Conservation (phyloP, 1,140 invertebrate genomes). For the Cydia strobilella region DNA sequence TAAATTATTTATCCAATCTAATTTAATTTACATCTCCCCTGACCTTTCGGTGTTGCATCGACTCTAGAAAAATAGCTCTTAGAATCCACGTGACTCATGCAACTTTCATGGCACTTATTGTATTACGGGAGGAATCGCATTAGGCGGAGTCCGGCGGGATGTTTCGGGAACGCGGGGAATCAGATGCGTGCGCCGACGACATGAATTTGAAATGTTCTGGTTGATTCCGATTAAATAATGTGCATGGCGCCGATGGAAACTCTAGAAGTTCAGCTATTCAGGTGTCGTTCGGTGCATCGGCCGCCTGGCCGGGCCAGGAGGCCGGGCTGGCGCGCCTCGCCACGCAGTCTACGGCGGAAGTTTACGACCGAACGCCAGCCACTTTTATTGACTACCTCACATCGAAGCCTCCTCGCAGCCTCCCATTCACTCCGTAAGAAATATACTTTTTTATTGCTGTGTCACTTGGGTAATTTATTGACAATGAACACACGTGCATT, state of each 20-base stretch:
- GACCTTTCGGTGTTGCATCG: constrained; percentile 70
- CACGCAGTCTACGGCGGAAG: constrained; percentile 75
- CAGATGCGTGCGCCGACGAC: constrained; percentile 46
- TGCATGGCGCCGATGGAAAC: constrained; percentile 34
- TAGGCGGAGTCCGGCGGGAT: constrained; percentile 41
- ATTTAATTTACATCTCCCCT: constrained; percentile 74
- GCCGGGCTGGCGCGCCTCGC: constrained; percentile 58
- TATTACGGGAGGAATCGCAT: constrained; percentile 59
- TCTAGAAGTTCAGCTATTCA: constrained; percentile 10
- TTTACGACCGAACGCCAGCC: constrained; percentile 74
- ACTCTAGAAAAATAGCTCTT: constrained; percentile 56
- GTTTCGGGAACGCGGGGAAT: constrained; percentile 49
- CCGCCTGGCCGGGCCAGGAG: neutral
- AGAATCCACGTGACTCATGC: constrained; percentile 44
- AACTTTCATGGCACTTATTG: constrained; percentile 49
- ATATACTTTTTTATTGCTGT: constrained; percentile 78
- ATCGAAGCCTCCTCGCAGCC: constrained; percentile 73
- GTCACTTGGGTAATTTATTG: constrained; percentile 78
- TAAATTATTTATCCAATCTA: constrained; percentile 77
- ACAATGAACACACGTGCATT: constrained; percentile 78
- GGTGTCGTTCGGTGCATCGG: constrained; percentile 7
- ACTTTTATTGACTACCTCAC: constrained; percentile 78
- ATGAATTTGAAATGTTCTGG: constrained; percentile 54
- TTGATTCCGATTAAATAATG: constrained; percentile 50
- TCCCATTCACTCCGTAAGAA: constrained; percentile 77